phyloP scores from a whole-genome alignment of 1,140 invertebrate species.

The Plodia interpunctella region DNA sequence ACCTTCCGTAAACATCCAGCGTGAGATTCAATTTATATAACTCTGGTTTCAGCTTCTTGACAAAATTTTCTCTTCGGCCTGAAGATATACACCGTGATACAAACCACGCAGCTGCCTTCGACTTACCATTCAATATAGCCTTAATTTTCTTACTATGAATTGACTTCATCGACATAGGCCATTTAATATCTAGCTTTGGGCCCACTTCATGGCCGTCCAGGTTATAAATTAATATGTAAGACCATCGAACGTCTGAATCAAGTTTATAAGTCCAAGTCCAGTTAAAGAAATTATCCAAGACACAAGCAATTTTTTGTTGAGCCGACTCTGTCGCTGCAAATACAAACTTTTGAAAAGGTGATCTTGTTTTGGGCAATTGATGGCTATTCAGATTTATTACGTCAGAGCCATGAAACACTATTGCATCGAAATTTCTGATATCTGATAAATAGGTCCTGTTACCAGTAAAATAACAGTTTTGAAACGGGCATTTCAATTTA shows the following conservation, averaged over 20 bases:
- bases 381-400: constrained; percentile 19
- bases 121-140: constrained; percentile 42
- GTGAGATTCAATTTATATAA: constrained; percentile 43
- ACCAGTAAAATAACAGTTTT: constrained; percentile 43
- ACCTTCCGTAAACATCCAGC: constrained; percentile 83
- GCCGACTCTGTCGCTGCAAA: constrained; percentile 58
- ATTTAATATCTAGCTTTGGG: constrained; percentile 42
- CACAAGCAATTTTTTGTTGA: constrained; percentile 42
- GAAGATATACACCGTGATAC: constrained; percentile 78
- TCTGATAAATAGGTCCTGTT: constrained; percentile 27
- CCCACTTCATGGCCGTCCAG: constrained; percentile 42
- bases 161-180: constrained; percentile 36
- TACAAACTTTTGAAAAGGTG: constrained; percentile 51
- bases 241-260: constrained; percentile 81
- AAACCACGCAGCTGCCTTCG: constrained; percentile 76
- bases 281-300: constrained; percentile 75
- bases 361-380: constrained; percentile 31
- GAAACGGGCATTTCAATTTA: constrained; percentile 35
- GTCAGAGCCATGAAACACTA: constrained; percentile 27
- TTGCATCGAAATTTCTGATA: constrained; percentile 38
- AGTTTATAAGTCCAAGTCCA: constrained; percentile 82
- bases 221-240: constrained; percentile 65
- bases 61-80: constrained; percentile 76
- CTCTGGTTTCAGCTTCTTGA: constrained; percentile 73
- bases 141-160: constrained; percentile 25